Conservation (phyloP, 2,888 invertebrate genomes). For the Andrena hattorfiana region DNA sequence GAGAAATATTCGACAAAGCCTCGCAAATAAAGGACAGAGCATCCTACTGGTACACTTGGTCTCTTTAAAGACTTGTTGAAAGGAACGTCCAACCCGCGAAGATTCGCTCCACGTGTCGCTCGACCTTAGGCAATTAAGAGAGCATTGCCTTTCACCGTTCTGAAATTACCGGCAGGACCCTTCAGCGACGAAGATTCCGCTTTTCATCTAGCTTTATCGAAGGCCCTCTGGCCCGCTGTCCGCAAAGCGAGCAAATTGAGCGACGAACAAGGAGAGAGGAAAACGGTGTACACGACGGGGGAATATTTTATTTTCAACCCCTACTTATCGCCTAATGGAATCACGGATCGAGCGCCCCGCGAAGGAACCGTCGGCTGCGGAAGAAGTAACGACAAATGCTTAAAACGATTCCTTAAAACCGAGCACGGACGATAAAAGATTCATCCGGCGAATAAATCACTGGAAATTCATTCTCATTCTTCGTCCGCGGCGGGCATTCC, state of each 20-base stretch:
- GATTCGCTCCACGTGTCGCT: constrained; percentile 40
- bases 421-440: constrained; percentile 65
- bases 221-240: neutral
- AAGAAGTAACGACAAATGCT: constrained; percentile 57
- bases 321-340: constrained; percentile 72
- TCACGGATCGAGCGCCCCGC: constrained; percentile 44
- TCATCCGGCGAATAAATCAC: constrained; percentile 72
- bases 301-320: constrained; percentile 66
- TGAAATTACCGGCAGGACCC: constrained; percentile 34
- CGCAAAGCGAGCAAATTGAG: constrained; percentile 3
- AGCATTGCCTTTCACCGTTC: constrained; percentile 20
- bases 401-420: constrained; percentile 69
- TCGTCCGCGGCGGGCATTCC: constrained; percentile 3
- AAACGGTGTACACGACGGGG: constrained; percentile 20
- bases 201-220: constrained; percentile 15
- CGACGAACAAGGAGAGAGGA: neutral
- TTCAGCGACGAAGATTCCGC: constrained; percentile 11
- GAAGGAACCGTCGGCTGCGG: constrained; percentile 3
- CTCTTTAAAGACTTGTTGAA: constrained; percentile 60
- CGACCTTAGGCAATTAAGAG: constrained; percentile 36
- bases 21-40: neutral
- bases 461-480: constrained; percentile 33
- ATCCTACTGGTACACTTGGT: neutral
- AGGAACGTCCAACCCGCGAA: constrained; percentile 34
- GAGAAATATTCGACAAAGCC: too few relatives aligned